phyloP scores from a whole-genome alignment of 2,888 invertebrate species.

The Stenodera caucasica region DNA sequence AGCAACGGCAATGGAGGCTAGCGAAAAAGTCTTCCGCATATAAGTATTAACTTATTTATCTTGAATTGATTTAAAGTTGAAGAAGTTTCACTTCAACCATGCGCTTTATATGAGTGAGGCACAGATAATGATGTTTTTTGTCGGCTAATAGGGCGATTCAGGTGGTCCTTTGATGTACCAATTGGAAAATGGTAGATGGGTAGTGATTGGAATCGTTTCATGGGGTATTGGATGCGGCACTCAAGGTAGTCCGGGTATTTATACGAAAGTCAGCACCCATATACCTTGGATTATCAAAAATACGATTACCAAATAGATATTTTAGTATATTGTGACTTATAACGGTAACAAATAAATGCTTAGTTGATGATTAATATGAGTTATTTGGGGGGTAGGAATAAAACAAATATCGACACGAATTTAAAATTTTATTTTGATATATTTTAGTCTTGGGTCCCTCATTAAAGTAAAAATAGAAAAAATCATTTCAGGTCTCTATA shows the following conservation, averaged over 20 bases:
- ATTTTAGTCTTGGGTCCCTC: slow-evolving; percentile 1
- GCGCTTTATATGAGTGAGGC: too few species aligned
- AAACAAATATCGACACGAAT: background rate
- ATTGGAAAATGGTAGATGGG: slow-evolving; percentile 74
- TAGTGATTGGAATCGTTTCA: slow-evolving; percentile 78
- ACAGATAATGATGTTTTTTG: too few species aligned
- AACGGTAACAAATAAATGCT: too few species aligned
- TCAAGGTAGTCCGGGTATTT: slow-evolving; percentile 75
- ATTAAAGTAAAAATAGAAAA: background rate
- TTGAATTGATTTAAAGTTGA: too few species aligned
- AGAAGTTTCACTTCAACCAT: too few species aligned
- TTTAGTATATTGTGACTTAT: too few species aligned
- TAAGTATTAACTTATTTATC: too few species aligned
- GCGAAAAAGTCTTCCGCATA: too few species aligned
- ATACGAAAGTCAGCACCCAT: slow-evolving; percentile 72
- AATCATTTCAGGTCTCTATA: slow-evolving; percentile 7
- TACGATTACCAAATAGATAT: slow-evolving; percentile 47
- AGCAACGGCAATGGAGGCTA: too few species aligned
- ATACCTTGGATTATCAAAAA: slow-evolving; percentile 68
- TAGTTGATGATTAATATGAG: background rate
- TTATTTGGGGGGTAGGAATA: background rate
- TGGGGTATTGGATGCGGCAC: slow-evolving; percentile 85
- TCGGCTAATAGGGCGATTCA: slow-evolving; percentile 71
- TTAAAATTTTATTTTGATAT: background rate
- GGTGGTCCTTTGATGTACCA: slow-evolving; percentile 82